Evolutionary conservation across 2,113 vertebrate genomes (phyloP).

Genomic region (Varanus salvator): DNA sequence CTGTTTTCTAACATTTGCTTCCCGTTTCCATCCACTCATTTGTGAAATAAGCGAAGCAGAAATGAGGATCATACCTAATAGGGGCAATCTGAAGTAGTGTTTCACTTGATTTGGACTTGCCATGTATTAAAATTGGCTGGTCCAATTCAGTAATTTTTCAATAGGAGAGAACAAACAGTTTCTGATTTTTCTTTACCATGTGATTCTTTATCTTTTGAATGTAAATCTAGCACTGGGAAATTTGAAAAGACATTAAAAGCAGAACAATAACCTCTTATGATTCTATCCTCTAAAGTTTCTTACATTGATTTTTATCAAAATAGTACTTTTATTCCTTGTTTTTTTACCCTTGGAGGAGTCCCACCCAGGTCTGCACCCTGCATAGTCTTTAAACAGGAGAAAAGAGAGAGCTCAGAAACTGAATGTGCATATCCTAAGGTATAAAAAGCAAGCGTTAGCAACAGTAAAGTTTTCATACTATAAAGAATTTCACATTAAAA

Average conservation of each 20-base stretch:
- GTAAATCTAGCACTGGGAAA: conserved; percentile 65
- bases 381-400: conserved; percentile 75
- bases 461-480: no score
- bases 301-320: conserved; percentile 64
- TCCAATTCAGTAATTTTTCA: background rate
- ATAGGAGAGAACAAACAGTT: background rate
- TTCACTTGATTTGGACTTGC: background rate
- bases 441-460: conserved; percentile 63
- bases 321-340: conserved; percentile 70
- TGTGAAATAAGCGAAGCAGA: background rate
- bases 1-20: background rate
- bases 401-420: conserved; percentile 59
- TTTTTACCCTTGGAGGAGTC: conserved; percentile 74
- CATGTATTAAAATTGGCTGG: background rate
- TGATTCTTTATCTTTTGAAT: conserved; percentile 77
- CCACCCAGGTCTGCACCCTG: conserved; percentile 86
- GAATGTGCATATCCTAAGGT: conserved; percentile 60
- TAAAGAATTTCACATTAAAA: conserved; percentile 50
- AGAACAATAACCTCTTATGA: conserved; percentile 69
- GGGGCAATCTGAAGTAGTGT: background rate
- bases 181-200: conserved; percentile 29
- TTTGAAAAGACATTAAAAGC: conserved; percentile 66
- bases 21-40: background rate
- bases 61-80: background rate
- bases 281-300: conserved; percentile 74